Percentiles rank a stretch among this genome's conserved stretches.
These are phyloP conservation scores for Laspeyria flexula DNA, from an alignment of 2,888 invertebrate genomes.

Conservation along the genomic window DNA sequence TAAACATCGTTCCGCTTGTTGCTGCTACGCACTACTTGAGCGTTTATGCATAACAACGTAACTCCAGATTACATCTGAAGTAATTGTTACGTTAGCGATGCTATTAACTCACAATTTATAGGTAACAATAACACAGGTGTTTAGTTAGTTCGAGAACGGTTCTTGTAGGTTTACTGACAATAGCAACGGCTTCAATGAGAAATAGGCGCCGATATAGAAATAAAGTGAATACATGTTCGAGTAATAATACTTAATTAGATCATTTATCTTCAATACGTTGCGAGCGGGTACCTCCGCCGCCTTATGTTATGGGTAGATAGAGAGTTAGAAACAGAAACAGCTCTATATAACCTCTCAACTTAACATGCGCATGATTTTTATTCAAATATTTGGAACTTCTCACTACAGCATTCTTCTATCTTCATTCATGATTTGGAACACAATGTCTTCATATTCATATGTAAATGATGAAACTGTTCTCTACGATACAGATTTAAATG, in stretches of 20 bases:
- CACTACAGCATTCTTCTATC: not conserved
- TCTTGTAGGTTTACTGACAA: conserved; percentile 51
- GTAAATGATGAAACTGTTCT: conserved; percentile 3
- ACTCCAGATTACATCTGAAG: conserved; percentile 61
- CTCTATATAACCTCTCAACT: conserved; percentile 1
- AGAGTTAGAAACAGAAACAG: conserved; percentile 3
- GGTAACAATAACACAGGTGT: conserved; percentile 61
- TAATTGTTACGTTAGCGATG: conserved; percentile 64
- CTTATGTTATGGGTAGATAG: conserved; percentile 7
- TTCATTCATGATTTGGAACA: not conserved
- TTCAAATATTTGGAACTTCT: not conserved
- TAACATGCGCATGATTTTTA: conserved; percentile 4
- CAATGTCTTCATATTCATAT: conserved; percentile 6
- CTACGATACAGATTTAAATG: conserved; percentile 4
- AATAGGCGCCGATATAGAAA: conserved; percentile 65
- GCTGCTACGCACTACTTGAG: conserved; percentile 55
- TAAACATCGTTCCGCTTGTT: conserved; percentile 51
- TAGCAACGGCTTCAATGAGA: conserved; percentile 61
- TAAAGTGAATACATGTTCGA: conserved; percentile 67
- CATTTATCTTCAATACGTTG: conserved; percentile 60
- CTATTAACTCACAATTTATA: conserved; percentile 62
- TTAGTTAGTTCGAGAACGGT: conserved; percentile 40
- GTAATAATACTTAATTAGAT: conserved; percentile 64
- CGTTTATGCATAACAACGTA: conserved; percentile 54
- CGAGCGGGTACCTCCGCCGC: conserved; percentile 15